Evolutionary conservation across 1,140 invertebrate genomes (phyloP).

Genomic region (Heliconius hermathena): DNA sequence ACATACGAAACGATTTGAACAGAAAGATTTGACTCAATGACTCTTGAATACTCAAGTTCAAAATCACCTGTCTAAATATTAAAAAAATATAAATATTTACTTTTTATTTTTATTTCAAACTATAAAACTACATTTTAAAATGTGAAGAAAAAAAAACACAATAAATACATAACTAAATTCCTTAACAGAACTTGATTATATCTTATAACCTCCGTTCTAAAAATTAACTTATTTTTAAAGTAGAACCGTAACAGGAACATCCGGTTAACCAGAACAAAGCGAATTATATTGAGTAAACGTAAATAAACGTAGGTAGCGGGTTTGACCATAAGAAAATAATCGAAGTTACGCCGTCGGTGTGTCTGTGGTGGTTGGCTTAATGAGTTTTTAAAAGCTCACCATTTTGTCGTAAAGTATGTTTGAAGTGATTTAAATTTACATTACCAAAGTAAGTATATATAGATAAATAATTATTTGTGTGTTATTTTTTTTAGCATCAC

Average conservation of each 20-base stretch:
- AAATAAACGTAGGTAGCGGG: conserved; percentile 11
- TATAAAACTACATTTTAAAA: too few species aligned
- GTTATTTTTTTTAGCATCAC: too few species aligned
- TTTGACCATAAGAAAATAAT: conserved; percentile 43
- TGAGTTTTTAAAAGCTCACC: conserved; percentile 49
- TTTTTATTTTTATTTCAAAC: too few species aligned
- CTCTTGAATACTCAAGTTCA: too few species aligned
- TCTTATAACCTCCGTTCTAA: background rate
- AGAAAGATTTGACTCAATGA: too few species aligned
- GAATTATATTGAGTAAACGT: conserved; percentile 30
- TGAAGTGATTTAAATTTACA: conserved; percentile 44
- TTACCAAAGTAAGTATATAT: background rate
- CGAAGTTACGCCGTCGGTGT: conserved; percentile 22
- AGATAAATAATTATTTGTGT: background rate
- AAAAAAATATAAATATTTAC: too few species aligned
- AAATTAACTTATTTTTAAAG: background rate
- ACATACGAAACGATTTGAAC: too few species aligned
- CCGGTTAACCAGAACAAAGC: conserved; percentile 25
- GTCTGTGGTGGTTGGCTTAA: conserved; percentile 36
- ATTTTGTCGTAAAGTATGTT: conserved; percentile 43
- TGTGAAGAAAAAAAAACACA: background rate
- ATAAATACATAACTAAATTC: background rate
- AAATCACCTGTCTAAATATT: too few species aligned
- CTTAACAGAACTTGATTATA: background rate
- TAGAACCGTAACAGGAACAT: background rate